A percentile compares a stretch with the other conserved stretches of the same genome.
phyloP scores from a whole-genome alignment of 2,113 vertebrate genomes.

The Pseudonaja textilis region DNA sequence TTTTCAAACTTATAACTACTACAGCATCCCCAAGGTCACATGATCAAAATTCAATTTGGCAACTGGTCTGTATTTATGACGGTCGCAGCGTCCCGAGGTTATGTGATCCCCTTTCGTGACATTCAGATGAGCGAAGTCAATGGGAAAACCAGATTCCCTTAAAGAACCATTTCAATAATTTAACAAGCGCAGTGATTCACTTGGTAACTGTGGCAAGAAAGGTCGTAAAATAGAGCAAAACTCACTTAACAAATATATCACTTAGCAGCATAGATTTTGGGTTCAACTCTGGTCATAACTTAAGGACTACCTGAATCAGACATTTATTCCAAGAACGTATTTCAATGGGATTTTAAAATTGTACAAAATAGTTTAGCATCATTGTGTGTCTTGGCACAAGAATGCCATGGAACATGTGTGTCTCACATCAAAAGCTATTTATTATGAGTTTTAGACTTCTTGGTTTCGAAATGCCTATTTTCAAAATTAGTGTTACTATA shows the following conservation, averaged over 20 bases:
- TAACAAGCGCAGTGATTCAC: neutral
- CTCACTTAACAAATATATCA: neutral
- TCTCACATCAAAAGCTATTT: neutral
- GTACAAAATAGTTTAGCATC: neutral
- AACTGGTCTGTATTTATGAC: too few species aligned
- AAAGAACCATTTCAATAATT: neutral
- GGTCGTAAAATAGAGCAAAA: neutral
- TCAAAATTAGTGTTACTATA: neutral
- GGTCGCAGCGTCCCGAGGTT: neutral
- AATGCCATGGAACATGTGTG: neutral
- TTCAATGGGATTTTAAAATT: neutral
- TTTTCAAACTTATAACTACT: neutral
- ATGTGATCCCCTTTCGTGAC: neutral
- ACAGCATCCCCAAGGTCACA: neutral
- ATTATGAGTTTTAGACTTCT: neutral
- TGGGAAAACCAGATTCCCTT: neutral
- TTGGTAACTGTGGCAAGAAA: neutral
- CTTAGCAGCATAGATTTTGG: neutral
- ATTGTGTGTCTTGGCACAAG: neutral
- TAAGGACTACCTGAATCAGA: neutral
- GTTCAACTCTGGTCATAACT: neutral
- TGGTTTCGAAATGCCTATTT: neutral
- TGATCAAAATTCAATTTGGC: neutral
- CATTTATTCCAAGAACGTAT: neutral
- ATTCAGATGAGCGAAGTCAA: neutral